These are phyloP conservation scores for Clytia hemisphaerica DNA, from an alignment of 30 jellyfish, hydroid and myxozoan species.

Conservation along the genomic window DNA sequence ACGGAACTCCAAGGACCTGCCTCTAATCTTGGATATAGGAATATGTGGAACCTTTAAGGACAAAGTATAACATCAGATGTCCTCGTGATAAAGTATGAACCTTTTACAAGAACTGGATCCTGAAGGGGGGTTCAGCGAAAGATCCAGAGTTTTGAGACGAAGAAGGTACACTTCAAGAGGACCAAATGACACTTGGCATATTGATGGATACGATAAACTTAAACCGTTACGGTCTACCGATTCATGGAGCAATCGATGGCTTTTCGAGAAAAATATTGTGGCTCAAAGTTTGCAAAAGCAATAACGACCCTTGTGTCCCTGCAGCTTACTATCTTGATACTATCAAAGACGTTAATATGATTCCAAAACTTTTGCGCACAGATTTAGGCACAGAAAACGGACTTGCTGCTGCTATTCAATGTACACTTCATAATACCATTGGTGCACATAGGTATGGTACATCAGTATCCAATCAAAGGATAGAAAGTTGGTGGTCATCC, in stretches of 20 bases:
- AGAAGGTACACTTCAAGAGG: no score
- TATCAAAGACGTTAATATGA: neutral
- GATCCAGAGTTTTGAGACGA: neutral
- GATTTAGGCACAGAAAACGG: conserved; percentile 29
- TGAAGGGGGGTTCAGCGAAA: conserved; percentile 14
- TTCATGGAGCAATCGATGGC: no score
- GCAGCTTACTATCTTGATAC: conserved; percentile 15
- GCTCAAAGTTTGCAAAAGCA: conserved; percentile 7
- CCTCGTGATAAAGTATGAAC: conserved; percentile 8
- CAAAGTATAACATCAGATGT: neutral
- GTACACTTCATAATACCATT: conserved; percentile 8
- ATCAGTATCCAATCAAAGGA: conserved; percentile 35
- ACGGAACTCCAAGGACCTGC: neutral
- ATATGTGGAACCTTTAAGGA: conserved; percentile 20
- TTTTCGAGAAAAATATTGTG: no score
- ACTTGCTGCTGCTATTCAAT: conserved; percentile 19
- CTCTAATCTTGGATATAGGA: neutral
- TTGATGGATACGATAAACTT: no score
- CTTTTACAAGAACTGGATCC: conserved; percentile 33
- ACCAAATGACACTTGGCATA: no score
- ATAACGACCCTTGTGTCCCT: conserved; percentile 25
- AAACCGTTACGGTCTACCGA: conserved; percentile 20
- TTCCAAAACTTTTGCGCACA: no score
- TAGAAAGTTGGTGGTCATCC: conserved; percentile 43
- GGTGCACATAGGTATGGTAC: conserved; percentile 20